A percentile compares a stretch with the other conserved stretches of the same genome.
phyloP scores from a whole-genome alignment of 2,797 vertebrate species.

The Aulostomus chinensis region DNA sequence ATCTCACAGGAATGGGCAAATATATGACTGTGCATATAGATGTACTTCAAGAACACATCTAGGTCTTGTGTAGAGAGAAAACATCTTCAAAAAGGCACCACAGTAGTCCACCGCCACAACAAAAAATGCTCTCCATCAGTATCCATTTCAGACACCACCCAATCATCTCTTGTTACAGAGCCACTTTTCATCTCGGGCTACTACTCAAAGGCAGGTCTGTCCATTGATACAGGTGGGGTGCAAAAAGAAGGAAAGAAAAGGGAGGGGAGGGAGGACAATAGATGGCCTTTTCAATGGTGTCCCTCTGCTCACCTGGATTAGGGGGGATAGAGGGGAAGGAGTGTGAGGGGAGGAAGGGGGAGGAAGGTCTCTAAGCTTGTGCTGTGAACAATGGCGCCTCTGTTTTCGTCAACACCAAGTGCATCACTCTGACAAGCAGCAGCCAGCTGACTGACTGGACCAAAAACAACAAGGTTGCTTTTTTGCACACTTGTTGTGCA shows the following conservation, averaged over 20 bases:
- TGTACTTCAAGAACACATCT: not conserved
- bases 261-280: conserved; percentile 48
- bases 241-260: conserved; percentile 1
- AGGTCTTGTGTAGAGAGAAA: conserved; percentile 7
- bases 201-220: conserved; percentile 61
- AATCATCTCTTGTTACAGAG: conserved; percentile 67
- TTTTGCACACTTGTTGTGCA: not conserved
- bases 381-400: conserved; percentile 63
- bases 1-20: conserved; percentile 17
- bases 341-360: conserved; percentile 17
- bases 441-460: conserved; percentile 38
- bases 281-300: conserved; percentile 52
- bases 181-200: conserved; percentile 55
- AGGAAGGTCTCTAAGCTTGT: conserved; percentile 37
- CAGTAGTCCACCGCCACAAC: conserved; percentile 18
- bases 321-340: conserved; percentile 2
- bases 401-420: conserved; percentile 60
- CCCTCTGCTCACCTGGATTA: conserved; percentile 63
- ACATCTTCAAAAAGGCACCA: conserved; percentile 15
- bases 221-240: conserved; percentile 70
- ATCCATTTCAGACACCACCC: conserved; percentile 53
- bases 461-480: conserved; percentile 31
- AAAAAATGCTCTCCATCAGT: conserved; percentile 41
- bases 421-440: conserved; percentile 50
- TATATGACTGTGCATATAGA: conserved; percentile 14